Percentiles rank a stretch among this genome's conserved stretches.
These are phyloP conservation scores for Enteromius paludinosus DNA, from an alignment of 2,797 vertebrate species.

Conservation along the genomic window DNA sequence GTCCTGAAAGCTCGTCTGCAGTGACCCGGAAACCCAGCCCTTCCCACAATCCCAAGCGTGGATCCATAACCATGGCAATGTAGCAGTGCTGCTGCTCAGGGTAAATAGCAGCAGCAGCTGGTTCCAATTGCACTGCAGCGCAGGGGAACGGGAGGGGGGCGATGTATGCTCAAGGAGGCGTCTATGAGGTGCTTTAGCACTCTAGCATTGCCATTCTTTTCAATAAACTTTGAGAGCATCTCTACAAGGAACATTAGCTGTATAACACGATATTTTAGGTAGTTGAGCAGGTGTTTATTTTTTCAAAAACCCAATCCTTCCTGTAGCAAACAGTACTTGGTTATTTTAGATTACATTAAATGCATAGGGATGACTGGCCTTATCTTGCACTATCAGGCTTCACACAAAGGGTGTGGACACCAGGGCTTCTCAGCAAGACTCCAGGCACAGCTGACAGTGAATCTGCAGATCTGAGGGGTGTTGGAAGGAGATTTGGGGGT, in stretches of 20 bases:
- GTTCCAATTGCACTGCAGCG: constrained; percentile 72
- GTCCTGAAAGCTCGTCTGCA: constrained; percentile 48
- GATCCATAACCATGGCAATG: constrained; percentile 65
- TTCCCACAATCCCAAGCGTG: constrained; percentile 51
- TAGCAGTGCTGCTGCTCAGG: constrained; percentile 64
- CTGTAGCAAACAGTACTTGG: neutral
- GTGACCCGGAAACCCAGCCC: constrained; percentile 57
- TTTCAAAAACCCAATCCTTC: neutral
- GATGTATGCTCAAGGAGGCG: constrained; percentile 28
- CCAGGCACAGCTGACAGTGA: constrained; percentile 39
- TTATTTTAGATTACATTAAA: neutral
- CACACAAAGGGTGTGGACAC: constrained; percentile 40
- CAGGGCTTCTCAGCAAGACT: constrained; percentile 30
- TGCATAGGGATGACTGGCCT: constrained; percentile 29
- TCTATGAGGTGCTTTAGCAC: constrained; percentile 17
- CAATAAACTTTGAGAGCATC: constrained; percentile 21
- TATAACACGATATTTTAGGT: constrained; percentile 2
- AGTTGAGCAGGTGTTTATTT: neutral
- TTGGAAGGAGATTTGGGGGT: constrained; percentile 54
- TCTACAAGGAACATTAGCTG: constrained; percentile 24
- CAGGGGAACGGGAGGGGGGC: constrained; percentile 45
- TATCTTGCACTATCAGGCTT: constrained; percentile 46
- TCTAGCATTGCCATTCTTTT: constrained; percentile 26
- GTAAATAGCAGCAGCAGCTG: constrained; percentile 73
- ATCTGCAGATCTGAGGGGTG: constrained; percentile 46